Evolutionary conservation across 2,888 invertebrate species (phyloP), one percentile per base, ranked within the genome.

Genomic region (Pyrochroa serraticornis): DNA sequence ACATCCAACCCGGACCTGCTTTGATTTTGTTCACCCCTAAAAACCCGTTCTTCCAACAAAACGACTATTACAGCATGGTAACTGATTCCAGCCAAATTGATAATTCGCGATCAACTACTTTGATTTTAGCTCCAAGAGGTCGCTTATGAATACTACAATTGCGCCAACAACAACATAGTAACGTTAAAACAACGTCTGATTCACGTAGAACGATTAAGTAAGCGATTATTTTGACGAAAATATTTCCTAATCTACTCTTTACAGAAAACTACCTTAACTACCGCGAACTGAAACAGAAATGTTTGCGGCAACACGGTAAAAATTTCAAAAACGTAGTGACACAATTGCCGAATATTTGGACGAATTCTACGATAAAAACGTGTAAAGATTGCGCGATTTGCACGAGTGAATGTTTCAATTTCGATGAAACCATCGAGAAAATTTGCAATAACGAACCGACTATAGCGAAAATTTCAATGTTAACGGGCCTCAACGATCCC

Each of bases 21-120:
- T 77, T 94, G 35, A 82, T 94, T 64, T 77, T 93, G 51, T 93
- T 93, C 71, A 90, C 92, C 0, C 91, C 92, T 6, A 81, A 87
- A 57, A 90, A 90, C 77, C 88, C 91, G n/a, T 79, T 91, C 36
- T 82, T 84, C 70, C 78, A 81, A 48, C 82, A 84, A 64, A 83
- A 86, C 68, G 88, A 89, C 44, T 84, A 87, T 69, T 90, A 88
- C 75, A 82, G 87, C 67, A 80, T 92, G 85, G 92, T 92, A 81
- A 82, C 77, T 34, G 12, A n/a, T 8, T 39, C 12, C 2, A 10
- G 3, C 39, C 9, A n/a, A 39, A 13, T 12, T 3, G 3, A 3
- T 39, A 39, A 39, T 39, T 8, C 10, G 13, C 14, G 39, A 13
- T 7, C 14, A 8, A 13, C 7, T 2, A 8, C 8, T 34, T 41